phyloP scores from a whole-genome alignment of 2,888 invertebrate species.

The Lycaena phlaeas region DNA sequence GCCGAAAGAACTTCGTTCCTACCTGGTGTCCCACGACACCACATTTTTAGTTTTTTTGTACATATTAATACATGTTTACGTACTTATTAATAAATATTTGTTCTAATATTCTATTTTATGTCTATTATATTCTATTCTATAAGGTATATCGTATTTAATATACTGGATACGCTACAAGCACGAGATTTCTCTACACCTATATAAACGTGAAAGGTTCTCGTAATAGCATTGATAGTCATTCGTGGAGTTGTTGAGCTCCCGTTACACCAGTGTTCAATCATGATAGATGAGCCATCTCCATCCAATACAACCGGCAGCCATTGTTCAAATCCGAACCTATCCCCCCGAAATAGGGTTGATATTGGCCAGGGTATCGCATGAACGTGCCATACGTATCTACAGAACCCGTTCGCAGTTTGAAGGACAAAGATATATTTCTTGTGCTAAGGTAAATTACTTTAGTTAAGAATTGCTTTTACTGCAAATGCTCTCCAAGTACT shows the following conservation, averaged over 20 bases:
- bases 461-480: conserved; percentile 16
- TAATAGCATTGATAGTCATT: conserved; percentile 14
- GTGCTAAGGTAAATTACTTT: conserved; percentile 22
- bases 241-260: conserved; percentile 27
- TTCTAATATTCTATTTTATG: too few relatives aligned
- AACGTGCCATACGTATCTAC: conserved; percentile 8
- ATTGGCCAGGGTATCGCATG: too few relatives aligned
- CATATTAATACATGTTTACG: too few relatives aligned
- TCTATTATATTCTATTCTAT: too few relatives aligned
- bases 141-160: too few relatives aligned
- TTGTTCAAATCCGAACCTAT: not conserved
- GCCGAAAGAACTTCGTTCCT: too few relatives aligned
- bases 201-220: conserved; percentile 1
- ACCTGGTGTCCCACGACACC: too few relatives aligned
- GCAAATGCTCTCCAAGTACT: not conserved
- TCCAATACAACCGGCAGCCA: conserved; percentile 9
- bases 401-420: conserved; percentile 19
- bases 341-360: not conserved
- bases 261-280: conserved; percentile 39
- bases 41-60: too few relatives aligned
- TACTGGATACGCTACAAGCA: too few relatives aligned
- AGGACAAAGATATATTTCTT: conserved; percentile 22
- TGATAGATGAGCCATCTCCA: conserved; percentile 35
- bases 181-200: conserved; percentile 1
- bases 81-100: too few relatives aligned